phyloP scores from a whole-genome alignment of 1,140 invertebrate genomes.

The Cardiocondyla obscurior region DNA sequence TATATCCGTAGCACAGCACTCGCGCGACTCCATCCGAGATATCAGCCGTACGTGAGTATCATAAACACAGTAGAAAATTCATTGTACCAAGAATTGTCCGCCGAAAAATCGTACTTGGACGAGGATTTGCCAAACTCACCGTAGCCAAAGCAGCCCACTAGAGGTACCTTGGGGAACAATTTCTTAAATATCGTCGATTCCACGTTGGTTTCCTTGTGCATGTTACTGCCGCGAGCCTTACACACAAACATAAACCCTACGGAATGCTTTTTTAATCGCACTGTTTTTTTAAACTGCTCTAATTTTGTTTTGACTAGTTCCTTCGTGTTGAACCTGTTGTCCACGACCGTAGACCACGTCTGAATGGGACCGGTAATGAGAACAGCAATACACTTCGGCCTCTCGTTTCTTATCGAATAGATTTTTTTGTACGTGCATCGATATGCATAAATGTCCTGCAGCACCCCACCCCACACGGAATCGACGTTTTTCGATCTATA shows the following conservation, averaged over 20 bases:
- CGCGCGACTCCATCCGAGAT: background rate
- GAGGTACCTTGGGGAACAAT: conserved; percentile 85
- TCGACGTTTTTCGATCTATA: conserved; percentile 35
- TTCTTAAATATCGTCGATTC: conserved; percentile 86
- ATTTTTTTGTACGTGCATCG: background rate
- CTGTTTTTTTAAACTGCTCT: conserved; percentile 61
- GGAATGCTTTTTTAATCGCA: conserved; percentile 77
- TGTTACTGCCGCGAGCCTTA: conserved; percentile 81
- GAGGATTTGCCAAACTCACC: conserved; percentile 86
- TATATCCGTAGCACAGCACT: background rate
- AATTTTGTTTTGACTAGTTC: conserved; percentile 69
- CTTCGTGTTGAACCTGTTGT: conserved; percentile 63
- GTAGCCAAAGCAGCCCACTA: conserved; percentile 86
- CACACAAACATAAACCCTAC: conserved; percentile 87
- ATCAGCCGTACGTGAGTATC: conserved; percentile 77
- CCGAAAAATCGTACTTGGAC: too few species aligned
- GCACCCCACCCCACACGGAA: conserved; percentile 77
- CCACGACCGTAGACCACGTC: conserved; percentile 78
- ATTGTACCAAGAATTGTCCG: conserved; percentile 56
- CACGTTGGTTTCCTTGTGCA: conserved; percentile 81
- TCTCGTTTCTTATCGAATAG: background rate
- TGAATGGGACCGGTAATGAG: conserved; percentile 73
- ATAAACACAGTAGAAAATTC: conserved; percentile 77
- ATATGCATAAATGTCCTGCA: conserved; percentile 63
- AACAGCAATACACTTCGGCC: conserved; percentile 64